These are phyloP conservation scores for Lochmaea capreae DNA, from an alignment of 2,888 invertebrate species.

Conservation along the genomic window DNA sequence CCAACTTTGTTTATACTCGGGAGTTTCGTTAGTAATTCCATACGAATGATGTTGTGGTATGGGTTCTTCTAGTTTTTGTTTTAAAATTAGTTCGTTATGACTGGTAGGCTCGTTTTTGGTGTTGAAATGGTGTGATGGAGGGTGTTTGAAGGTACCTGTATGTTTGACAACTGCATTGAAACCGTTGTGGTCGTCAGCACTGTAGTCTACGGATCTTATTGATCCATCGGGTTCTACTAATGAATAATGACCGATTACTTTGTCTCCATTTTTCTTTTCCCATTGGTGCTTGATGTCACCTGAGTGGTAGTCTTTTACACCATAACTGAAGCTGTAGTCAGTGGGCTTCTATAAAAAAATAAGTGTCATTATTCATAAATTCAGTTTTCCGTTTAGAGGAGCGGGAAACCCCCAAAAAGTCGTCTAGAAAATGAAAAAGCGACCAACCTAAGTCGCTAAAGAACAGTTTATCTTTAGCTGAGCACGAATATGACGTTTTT, in stretches of 20 bases:
- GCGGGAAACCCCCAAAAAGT: no score
- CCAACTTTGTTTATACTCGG: conserved; percentile 7
- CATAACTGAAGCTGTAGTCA: conserved; percentile 73
- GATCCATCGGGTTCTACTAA: conserved; percentile 76
- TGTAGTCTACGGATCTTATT: conserved; percentile 72
- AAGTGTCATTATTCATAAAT: background rate
- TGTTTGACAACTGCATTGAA: conserved; percentile 72
- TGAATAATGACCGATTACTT: conserved; percentile 75
- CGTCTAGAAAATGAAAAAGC: no score
- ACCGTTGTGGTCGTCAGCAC: conserved; percentile 70
- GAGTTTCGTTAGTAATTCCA: no score
- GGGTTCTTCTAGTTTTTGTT: conserved; percentile 34
- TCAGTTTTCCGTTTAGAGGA: no score
- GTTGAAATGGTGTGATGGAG: conserved; percentile 30
- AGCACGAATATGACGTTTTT: no score
- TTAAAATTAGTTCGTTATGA: conserved; percentile 51
- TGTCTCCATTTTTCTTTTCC: conserved; percentile 73
- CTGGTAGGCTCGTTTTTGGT: conserved; percentile 45
- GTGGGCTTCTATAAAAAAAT: conserved; percentile 67
- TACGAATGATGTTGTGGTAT: conserved; percentile 29
- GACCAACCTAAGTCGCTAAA: no score
- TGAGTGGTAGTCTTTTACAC: conserved; percentile 71
- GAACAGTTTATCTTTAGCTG: no score
- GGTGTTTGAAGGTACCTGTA: conserved; percentile 65
- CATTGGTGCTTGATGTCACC: conserved; percentile 74